Evolutionary conservation across 2,888 invertebrate species (phyloP), one percentile per base, ranked within the genome.

Genomic region (Drosophila emarginata): DNA sequence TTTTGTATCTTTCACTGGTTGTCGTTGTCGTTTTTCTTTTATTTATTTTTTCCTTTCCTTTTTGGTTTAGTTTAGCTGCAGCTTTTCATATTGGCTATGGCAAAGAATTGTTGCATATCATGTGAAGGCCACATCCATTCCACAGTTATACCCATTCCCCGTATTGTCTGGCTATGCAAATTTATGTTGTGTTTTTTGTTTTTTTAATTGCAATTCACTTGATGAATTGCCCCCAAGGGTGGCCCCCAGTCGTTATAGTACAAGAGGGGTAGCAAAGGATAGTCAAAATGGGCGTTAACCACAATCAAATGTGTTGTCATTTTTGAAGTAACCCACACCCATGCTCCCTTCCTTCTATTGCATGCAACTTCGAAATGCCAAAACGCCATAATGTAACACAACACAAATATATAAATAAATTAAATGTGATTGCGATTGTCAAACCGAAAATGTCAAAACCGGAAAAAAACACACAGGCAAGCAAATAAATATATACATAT

Each of bases 231-330:
- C 72, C 67, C 79, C 71, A 57, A 56, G 79, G 67, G 45, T 45
- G 14, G 12, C 9, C 45, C 18, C 18, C 45, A 12, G 18, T 9
- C 9, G 21, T 11, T 7, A 21, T 18, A 21, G 64, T 59, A 68
- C 63, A n/a, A 6, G 32, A 2, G 11, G 12, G 2, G 1, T n/a
- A n/a, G 18, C 5, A 45, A 39, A 26, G 4, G 7, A 9, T 6
- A 40, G 28, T 11, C 14, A n/a, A 23, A 5, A 15, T n/a, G 23
- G 11, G 37, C 54, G 21, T 56, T 54, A 77, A 81, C 81, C 87
- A 63, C 81, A 81, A 82, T 73, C 80, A 72, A 82, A 82, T 82
- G 45, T 85, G 87, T 82, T 82, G 87, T 82, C 87, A 87, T 82
- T 82, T 77, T 45, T 21, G 45, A 45, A 45, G 21, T 45, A 12